These are phyloP conservation scores for Crenichthys baileyi DNA, from an alignment of 2,797 vertebrate genomes.

Conservation along the genomic window DNA sequence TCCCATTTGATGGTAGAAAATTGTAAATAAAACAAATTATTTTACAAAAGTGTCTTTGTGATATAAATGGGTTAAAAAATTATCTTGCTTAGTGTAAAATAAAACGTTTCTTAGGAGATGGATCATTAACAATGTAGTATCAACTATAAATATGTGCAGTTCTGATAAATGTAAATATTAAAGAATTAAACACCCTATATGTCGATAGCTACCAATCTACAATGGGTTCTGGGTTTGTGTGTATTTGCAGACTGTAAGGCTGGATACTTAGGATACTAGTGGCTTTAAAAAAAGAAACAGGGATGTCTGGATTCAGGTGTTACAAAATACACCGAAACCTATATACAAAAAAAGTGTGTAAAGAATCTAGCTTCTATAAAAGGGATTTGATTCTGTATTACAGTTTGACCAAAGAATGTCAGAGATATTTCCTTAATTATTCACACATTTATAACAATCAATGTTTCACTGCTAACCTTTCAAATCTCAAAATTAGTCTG, in stretches of 20 bases:
- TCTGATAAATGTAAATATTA: background rate
- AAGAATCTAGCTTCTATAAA: too few relatives aligned
- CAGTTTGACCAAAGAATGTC: background rate
- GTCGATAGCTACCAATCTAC: background rate
- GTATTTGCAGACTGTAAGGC: too few relatives aligned
- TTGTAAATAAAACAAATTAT: background rate
- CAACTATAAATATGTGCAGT: background rate
- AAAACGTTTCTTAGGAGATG: background rate
- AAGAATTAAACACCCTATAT: background rate
- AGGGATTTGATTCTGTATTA: too few relatives aligned
- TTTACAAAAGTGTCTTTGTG: background rate
- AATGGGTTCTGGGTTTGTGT: background rate
- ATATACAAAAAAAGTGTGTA: too few relatives aligned
- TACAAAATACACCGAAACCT: background rate
- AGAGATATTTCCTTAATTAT: background rate
- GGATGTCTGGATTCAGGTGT: background rate
- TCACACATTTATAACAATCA: background rate
- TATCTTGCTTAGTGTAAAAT: background rate
- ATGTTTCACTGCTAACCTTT: background rate
- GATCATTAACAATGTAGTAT: background rate
- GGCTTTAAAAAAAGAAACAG: background rate
- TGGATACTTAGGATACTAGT: too few relatives aligned
- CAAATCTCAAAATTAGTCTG: background rate
- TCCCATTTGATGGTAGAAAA: background rate
- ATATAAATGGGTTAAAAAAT: background rate